Percentiles rank a stretch among this genome's conserved stretches.
These are phyloP conservation scores for Cryptoprocta ferox DNA, from an alignment of 2,797 vertebrate genomes.

Conservation along the genomic window DNA sequence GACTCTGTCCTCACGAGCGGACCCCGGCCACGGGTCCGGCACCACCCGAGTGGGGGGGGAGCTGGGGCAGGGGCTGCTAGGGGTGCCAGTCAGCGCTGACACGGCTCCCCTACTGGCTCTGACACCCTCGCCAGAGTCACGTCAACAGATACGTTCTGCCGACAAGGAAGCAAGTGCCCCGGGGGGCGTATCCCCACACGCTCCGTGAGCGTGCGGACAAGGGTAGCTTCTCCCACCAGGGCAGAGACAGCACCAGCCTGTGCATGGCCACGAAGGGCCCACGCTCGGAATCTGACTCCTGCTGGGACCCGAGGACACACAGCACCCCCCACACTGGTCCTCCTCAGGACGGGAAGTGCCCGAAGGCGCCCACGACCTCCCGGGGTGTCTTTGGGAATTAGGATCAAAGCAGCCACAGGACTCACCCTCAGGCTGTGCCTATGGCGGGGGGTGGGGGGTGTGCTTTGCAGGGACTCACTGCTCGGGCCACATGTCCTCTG, in stretches of 20 bases:
- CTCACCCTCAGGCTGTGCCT: background rate
- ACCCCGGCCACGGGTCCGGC: background rate
- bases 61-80: background rate
- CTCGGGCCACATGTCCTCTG: rapidly evolving
- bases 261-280: rapidly evolving
- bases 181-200: rapidly evolving
- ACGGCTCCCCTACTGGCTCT: background rate
- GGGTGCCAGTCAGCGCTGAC: rapidly evolving
- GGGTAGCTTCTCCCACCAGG: rapidly evolving
- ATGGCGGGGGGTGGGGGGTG: too few relatives aligned
- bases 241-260: background rate
- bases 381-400: rapidly evolving
- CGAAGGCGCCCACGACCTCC: background rate
- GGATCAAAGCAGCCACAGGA: background rate
- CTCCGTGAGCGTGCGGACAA: rapidly evolving
- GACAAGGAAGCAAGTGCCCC: too few relatives aligned
- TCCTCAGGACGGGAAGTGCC: background rate
- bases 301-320: background rate
- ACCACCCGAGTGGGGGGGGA: rapidly evolving
- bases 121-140: background rate
- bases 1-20: background rate
- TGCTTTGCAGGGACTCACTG: background rate
- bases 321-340: too few relatives aligned
- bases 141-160: background rate
- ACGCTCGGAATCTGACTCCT: rapidly evolving